A percentile compares a stretch with the other conserved stretches of the same genome.
Conservation (phyloP, 2,888 invertebrate species). For the Dryobota labecula region DNA sequence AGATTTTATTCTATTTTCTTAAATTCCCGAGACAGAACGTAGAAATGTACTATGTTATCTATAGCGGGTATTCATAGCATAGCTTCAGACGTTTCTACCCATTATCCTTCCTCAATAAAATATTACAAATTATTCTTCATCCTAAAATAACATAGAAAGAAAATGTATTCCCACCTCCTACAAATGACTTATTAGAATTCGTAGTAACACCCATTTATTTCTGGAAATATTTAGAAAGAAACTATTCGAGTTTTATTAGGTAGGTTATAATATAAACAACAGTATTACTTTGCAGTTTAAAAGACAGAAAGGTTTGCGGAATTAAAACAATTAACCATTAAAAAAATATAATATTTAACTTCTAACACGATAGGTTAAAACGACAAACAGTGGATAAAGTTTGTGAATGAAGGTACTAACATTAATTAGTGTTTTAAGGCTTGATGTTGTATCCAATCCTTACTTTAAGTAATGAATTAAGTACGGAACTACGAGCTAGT, state of each 20-base stretch:
- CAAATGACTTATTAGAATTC: no score
- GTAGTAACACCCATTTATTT: not conserved
- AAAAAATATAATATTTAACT: no score
- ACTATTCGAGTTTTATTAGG: no score
- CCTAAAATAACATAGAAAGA: not conserved
- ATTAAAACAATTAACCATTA: no score
- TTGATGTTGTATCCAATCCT: conserved; percentile 1
- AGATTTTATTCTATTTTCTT: conserved; percentile 8
- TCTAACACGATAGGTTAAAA: no score
- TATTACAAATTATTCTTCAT: not conserved
- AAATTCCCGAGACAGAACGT: not conserved
- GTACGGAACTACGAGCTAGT: conserved; percentile 7
- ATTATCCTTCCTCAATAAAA: not conserved
- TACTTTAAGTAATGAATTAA: conserved; percentile 13
- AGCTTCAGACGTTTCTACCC: not conserved
- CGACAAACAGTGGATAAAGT: not conserved
- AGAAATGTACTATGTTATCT: not conserved
- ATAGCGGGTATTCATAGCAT: not conserved
- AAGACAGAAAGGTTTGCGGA: no score
- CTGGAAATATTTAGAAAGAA: not conserved
- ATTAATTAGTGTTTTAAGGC: conserved; percentile 2
- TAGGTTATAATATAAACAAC: not conserved
- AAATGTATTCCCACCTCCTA: not conserved
- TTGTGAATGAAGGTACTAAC: no score
- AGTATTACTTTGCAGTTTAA: no score